Evolutionary conservation across 2,888 invertebrate species (phyloP), one percentile per base, ranked within the genome.

Genomic region (Teleogryllus oceanicus): DNA sequence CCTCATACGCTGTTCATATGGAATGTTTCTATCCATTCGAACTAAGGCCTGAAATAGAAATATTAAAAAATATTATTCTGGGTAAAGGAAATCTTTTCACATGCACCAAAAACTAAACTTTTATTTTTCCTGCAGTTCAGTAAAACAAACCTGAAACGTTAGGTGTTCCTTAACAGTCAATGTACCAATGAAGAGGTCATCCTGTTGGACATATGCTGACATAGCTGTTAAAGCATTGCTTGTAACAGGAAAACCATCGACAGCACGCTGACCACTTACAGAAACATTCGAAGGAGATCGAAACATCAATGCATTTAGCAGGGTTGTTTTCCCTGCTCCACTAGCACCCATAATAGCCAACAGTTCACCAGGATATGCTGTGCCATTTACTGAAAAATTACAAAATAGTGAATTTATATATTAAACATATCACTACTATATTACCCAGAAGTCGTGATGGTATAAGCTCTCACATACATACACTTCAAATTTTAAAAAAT

Each of bases 291-390:
- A 89, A 0, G 92, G 89, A n/a, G 94, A 92, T 49, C 95, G 91
- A 86, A 94, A 94, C 11, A 96, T 96, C 82, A 98, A 87, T 0
- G 96, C 92, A 87, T 98, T 98, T 80, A 98, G 88, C 4, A 98
- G 90, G 0, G 97, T 98, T 0, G 98, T 97, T 88, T 98, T 98
- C 2, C 98, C 98, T 0, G 97, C 96, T 0, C 98, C 98, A 50
- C 94, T 95, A 0, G 95, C 93, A 0, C 96, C 96, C 92, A 97
- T 92, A 77, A 96, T 93, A 2, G 96, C 96, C 77, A 96, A 88
- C 50, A 96, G 87, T 85, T 96, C 96, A 0, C 96, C 96, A 0
- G 96, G 94, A 85, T 93, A 91, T 0, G 96, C 96, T 2, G 93
- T 91, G 1, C 96, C 96, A 83, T 90, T 93, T 11, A 95, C 95